Conservation (phyloP, 2,113 vertebrate species). For the Pristiophorus japonicus region DNA sequence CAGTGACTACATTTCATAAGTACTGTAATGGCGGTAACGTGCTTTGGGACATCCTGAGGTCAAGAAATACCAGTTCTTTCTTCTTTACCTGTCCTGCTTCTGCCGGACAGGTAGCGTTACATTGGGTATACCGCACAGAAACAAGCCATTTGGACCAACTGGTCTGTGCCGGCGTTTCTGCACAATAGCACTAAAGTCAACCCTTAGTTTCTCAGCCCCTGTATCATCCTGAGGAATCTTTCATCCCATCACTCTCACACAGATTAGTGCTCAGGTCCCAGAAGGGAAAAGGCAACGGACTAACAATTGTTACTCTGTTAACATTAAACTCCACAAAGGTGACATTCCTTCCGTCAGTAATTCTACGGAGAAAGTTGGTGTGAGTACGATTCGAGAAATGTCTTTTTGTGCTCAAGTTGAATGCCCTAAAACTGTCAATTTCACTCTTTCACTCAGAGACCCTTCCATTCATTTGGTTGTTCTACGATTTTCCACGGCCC, state of each 20-base stretch:
- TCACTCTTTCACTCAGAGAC: not conserved
- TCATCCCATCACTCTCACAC: not conserved
- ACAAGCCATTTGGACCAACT: too few species aligned
- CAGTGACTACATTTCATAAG: too few species aligned
- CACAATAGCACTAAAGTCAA: not conserved
- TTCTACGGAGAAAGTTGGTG: not conserved
- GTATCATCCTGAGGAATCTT: not conserved
- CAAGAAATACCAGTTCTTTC: too few species aligned
- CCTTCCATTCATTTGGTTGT: not conserved
- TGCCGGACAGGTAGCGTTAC: not conserved
- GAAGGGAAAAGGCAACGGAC: not conserved
- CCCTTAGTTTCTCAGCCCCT: not conserved
- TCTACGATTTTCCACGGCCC: not conserved
- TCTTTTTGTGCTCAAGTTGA: not conserved
- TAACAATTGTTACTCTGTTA: not conserved
- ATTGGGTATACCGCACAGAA: too few species aligned
- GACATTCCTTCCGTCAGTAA: not conserved
- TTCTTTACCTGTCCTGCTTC: not conserved
- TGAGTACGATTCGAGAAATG: not conserved
- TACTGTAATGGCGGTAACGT: too few species aligned
- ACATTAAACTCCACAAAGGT: not conserved
- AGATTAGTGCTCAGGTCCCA: not conserved
- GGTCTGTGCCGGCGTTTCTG: not conserved
- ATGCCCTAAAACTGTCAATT: not conserved
- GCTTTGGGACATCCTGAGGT: too few species aligned